Base-by-base conservation (phyloP, 2,113 vertebrate genomes). In the Peromyscus maniculatus region DNA sequence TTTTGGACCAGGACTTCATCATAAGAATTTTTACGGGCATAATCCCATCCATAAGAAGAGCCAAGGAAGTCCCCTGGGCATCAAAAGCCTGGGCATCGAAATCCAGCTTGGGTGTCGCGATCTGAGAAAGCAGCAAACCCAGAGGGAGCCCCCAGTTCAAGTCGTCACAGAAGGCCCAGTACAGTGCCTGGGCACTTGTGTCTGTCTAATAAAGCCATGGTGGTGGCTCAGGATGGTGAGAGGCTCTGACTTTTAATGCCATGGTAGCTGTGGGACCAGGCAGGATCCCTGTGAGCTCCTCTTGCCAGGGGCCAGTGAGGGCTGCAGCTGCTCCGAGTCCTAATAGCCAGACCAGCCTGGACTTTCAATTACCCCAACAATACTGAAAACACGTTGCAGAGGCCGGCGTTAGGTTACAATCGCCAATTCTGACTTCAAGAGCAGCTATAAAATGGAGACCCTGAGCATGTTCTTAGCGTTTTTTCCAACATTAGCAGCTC, bases 401-500 rank as follows among this genome's bases (percentile, higher is more conserved):
- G 97, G 95, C 82, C 0, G 12, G 98, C 79, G 0, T 99, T 95
- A 0, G 97, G 99, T 99, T 99, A 98, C 99, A 97, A 95, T 97
- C 97, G 83, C 98, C 94, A 96, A 98, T 96, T 97, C 98, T 59
- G 97, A 98, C 98, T 99, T 99, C 98, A 99, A 99, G 97, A 96
- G 97, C 97, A 67, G 98, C 98, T 95, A 86, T 99, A 98, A 99
- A 99, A 97, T 97, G 87, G 98, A 98, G 98, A 96, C 98, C 97
- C 33, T 39, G 98, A 97, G 96, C 99, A 98, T 99, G 99, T 97
- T 98, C 98, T 98, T 96, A 97, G 97, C 97, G 84, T 98, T 97
- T 96, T 97, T 97, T 88, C 97, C 98, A 93, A 98, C 98, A 99
- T 99, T 99, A 99, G 99, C 98, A 98, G 97, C 98, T 99, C 98